A percentile compares a stretch with the other conserved stretches of the same genome.
These are phyloP conservation scores for Caenorhabditis remanei DNA, from an alignment of 1,140 invertebrate species.

Conservation along the genomic window DNA sequence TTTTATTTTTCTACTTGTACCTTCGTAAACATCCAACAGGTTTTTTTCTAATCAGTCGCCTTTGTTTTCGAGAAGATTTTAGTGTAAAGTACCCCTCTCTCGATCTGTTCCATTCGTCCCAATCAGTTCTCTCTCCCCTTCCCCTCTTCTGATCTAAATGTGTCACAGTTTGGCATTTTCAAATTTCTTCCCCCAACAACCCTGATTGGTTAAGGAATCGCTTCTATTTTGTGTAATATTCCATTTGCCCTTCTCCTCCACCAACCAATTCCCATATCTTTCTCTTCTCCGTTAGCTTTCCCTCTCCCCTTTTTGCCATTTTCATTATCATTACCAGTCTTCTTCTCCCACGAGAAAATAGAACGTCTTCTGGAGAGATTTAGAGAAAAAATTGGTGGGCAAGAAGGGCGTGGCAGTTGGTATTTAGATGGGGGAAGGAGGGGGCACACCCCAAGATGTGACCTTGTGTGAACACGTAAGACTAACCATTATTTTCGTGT, in stretches of 20 bases:
- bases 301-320: background rate
- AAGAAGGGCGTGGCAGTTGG: conserved; percentile 10
- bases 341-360: background rate
- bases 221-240: conserved; percentile 18
- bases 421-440: background rate
- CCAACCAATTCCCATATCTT: background rate
- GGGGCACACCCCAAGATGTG: conserved; percentile 9
- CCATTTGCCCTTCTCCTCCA: conserved; percentile 17
- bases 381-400: conserved; percentile 8
- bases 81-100: no score
- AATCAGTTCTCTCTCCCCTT: no score
- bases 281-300: background rate
- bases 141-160: background rate
- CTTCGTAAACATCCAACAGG: no score
- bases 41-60: no score
- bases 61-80: no score
- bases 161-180: background rate
- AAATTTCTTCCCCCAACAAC: background rate
- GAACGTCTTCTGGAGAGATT: background rate
- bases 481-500: no score
- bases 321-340: conserved; percentile 53
- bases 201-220: background rate
- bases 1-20: no score
- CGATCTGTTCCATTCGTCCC: no score
- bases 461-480: conserved; percentile 38